Percentiles rank a stretch among this genome's conserved stretches.
Evolutionary conservation across 2,113 vertebrate genomes (phyloP).

Genomic region (Opisthocomus hoazin): DNA sequence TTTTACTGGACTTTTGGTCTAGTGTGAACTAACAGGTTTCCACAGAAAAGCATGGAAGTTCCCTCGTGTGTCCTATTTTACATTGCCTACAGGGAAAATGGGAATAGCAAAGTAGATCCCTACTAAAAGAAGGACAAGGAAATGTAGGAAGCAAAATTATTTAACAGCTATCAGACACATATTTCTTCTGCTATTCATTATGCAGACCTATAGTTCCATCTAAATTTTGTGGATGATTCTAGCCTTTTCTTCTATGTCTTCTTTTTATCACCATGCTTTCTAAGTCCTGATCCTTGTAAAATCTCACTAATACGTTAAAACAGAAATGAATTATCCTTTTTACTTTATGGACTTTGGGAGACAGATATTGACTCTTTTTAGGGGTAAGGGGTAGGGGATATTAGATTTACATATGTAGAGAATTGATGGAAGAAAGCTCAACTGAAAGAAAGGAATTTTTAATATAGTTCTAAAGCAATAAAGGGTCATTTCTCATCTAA

Average conservation of each 20-base stretch:
- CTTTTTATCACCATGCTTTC: neutral
- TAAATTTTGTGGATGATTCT: neutral
- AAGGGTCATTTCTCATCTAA: conserved; percentile 10
- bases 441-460: neutral
- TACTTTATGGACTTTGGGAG: neutral
- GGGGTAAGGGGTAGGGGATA: neutral
- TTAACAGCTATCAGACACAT: neutral
- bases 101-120: neutral
- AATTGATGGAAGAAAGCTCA: neutral
- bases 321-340: neutral
- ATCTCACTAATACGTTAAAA: neutral
- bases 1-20: neutral
- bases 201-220: neutral
- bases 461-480: neutral
- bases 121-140: neutral
- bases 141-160: neutral
- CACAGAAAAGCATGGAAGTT: neutral
- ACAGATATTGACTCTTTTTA: neutral
- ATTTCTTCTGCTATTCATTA: neutral
- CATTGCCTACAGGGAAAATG: neutral
- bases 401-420: neutral
- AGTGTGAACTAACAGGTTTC: neutral
- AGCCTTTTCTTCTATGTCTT: neutral
- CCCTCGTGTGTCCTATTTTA: neutral
- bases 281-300: neutral